A percentile compares a stretch with the other conserved stretches of the same genome.
These are phyloP conservation scores for Fratercula arctica DNA, from an alignment of 2,797 vertebrate genomes.

Conservation along the genomic window DNA sequence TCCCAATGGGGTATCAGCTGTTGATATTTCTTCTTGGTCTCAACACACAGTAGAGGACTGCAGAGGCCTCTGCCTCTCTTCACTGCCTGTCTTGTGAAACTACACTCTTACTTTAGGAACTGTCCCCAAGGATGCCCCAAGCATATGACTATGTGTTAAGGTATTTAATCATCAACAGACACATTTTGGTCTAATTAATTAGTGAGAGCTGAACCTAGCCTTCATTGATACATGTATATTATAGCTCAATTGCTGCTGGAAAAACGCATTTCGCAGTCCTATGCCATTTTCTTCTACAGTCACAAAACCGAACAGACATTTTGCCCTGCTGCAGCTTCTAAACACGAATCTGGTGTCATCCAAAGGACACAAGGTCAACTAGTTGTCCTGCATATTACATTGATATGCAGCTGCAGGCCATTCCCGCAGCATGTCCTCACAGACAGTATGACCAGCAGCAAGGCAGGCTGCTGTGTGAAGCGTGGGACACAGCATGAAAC, in stretches of 20 bases:
- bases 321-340: background rate
- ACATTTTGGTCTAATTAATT: background rate
- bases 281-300: background rate
- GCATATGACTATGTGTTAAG: background rate
- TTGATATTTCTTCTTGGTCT: background rate
- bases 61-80: background rate
- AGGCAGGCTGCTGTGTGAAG: rapidly evolving
- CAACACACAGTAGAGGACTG: background rate
- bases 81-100: background rate
- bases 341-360: background rate
- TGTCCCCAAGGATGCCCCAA: rapidly evolving
- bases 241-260: background rate
- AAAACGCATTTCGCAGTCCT: background rate
- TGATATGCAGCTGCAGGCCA: background rate
- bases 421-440: rapidly evolving
- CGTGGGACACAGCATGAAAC: rapidly evolving
- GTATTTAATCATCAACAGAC: background rate
- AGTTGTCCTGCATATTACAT: background rate
- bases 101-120: background rate
- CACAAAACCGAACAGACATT: rapidly evolving
- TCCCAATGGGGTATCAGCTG: background rate
- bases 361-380: background rate
- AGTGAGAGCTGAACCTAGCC: background rate
- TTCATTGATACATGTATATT: background rate
- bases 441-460: rapidly evolving